Evolutionary conservation across 2,113 vertebrate species (phyloP), one percentile per base, ranked within the genome.

Genomic region (Callochromis pleurospilus): DNA sequence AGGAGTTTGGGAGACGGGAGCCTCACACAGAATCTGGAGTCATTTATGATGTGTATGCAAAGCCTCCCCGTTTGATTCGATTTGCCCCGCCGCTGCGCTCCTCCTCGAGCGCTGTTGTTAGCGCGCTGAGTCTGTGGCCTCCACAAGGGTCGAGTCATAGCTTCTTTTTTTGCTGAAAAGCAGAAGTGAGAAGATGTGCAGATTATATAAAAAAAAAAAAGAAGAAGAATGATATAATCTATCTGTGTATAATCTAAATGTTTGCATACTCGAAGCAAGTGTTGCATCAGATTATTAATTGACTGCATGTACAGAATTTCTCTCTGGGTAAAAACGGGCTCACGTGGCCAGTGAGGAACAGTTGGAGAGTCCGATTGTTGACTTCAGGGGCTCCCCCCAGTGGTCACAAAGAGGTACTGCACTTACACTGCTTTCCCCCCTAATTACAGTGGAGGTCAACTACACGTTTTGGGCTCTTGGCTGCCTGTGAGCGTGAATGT

Each of bases 231-330:
- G 83, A 92, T 93, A 88, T 93, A 93, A 85, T 89, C 93, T 94
- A 90, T 95, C 89, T 91, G 88, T 94, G 93, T 94, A 90, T 96
- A 93, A 93, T 95, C 92, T 95, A 91, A 90, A 92, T 95, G 93
- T 95, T 79, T 94, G 93, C 94, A 88, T 94, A 93, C 89, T 94
- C 92, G 75, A 91, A 54, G 87, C 84, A 92, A 93, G 90, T 95
- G 90, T 94, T 89, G 93, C 87, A 84, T 92, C 83, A 85, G 89
- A 89, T 93, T 93, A 88, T 85, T 86, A 56, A 94, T 87, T 82
- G 93, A 93, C 88, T 92, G 94, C 93, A 94, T 94, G 93, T 91
- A 92, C 92, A 96, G 91, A 94, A 86, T 91, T 75, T 90, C 83
- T 92, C 79, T 86, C 42, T 55, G 89, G 77, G 85, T 75, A 47